These are phyloP conservation scores for Sarcophaga rosellei DNA, from an alignment of 2,888 invertebrate species.

Conservation along the genomic window DNA sequence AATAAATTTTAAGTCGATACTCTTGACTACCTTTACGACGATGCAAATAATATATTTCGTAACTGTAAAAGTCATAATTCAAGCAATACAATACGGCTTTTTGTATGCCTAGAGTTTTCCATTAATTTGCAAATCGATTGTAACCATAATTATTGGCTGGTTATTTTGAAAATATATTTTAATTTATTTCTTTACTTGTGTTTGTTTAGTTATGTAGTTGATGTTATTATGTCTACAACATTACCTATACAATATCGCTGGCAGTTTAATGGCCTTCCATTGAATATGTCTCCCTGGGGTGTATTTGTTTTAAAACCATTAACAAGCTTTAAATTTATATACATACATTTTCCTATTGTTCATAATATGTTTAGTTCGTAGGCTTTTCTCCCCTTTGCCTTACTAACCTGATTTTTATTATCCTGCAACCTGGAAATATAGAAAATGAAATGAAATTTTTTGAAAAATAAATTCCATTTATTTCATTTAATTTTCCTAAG, in stretches of 20 bases:
- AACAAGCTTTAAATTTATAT: slow-evolving; percentile 48
- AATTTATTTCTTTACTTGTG: neutral
- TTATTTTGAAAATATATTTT: slow-evolving; percentile 8
- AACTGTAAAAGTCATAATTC: slow-evolving; percentile 2
- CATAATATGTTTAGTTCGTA: neutral
- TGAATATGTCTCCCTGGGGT: slow-evolving; percentile 32
- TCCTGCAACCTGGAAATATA: neutral
- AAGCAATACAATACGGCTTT: slow-evolving; percentile 10
- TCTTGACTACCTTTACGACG: neutral
- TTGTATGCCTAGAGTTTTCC: neutral
- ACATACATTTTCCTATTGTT: slow-evolving; percentile 1
- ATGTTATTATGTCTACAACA: neutral
- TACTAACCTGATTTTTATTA: slow-evolving; percentile 47
- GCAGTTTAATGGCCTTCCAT: slow-evolving; percentile 25
- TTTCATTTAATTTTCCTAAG: slow-evolving; percentile 20
- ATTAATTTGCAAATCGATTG: slow-evolving; percentile 30
- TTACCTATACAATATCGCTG: neutral
- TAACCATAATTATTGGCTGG: slow-evolving; percentile 12
- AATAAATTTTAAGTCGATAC: neutral
- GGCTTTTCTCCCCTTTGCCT: neutral
- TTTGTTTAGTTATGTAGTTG: slow-evolving; percentile 8
- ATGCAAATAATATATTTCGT: neutral
- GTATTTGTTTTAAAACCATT: slow-evolving; percentile 48
- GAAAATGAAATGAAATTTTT: neutral
- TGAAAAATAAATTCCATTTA: neutral